phyloP scores from a whole-genome alignment of 2,113 vertebrate genomes.

The Rhabdornis inornatus region DNA sequence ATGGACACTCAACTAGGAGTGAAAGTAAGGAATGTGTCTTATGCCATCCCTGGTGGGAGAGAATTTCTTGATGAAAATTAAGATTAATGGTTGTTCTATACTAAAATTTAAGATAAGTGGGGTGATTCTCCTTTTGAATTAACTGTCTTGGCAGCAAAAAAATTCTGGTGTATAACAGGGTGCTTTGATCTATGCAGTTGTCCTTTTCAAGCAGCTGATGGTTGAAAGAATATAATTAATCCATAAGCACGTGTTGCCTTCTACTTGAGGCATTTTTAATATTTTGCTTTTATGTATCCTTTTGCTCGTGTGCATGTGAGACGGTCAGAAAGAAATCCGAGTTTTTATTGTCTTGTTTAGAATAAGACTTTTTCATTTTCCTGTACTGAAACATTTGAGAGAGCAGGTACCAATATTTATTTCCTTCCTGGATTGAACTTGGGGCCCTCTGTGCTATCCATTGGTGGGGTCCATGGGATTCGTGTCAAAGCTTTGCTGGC shows the following conservation, averaged over 20 bases:
- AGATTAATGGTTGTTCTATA: not conserved
- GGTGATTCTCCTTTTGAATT: not conserved
- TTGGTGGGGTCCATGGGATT: not conserved
- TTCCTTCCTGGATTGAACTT: not conserved
- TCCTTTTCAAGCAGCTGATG: not conserved
- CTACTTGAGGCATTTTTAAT: not conserved
- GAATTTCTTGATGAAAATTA: not conserved
- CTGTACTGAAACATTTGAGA: not conserved
- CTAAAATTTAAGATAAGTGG: not conserved
- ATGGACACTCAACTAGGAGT: not conserved
- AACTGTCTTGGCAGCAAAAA: not conserved
- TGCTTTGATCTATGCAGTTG: not conserved
- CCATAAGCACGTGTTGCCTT: not conserved
- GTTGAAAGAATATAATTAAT: not conserved
- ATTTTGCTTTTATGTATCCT: not conserved
- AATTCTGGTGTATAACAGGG: not conserved
- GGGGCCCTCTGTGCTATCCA: fast-evolving
- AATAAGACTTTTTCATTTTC: not conserved
- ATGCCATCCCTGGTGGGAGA: not conserved
- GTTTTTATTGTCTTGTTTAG: not conserved
- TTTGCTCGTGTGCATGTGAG: not conserved
- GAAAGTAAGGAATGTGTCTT: not conserved
- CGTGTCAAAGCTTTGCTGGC: not conserved
- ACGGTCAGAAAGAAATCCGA: not conserved
- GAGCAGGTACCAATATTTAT: not conserved